Conservation (phyloP, 30 jellyfish, hydroid and myxozoan species). For the Turritopsis rubra region DNA sequence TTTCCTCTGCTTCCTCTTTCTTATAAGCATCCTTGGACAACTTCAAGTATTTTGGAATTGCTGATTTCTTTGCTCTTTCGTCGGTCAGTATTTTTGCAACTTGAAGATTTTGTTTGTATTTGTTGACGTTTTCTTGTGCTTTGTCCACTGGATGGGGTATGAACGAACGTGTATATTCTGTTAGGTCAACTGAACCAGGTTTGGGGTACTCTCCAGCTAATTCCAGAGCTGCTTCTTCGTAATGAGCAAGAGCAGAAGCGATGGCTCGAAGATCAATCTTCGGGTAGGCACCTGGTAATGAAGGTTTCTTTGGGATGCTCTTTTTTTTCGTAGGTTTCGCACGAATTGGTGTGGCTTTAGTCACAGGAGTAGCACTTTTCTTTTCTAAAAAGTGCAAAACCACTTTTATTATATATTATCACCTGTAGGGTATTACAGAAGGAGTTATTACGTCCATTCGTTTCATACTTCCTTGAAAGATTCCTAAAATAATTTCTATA, state of each 20-base stretch:
- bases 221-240: constrained; percentile 81
- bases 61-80: constrained; percentile 41
- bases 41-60: constrained; percentile 62
- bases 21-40: constrained; percentile 60
- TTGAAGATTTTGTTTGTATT: constrained; percentile 61
- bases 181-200: constrained; percentile 34
- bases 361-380: neutral
- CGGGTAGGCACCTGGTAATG: constrained; percentile 47
- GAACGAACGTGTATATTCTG: constrained; percentile 61
- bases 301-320: neutral
- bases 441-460: too few relatives aligned
- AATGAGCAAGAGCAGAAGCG: constrained; percentile 90
- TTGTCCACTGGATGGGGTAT: constrained; percentile 71
- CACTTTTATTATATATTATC: too few relatives aligned
- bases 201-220: constrained; percentile 96
- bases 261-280: constrained; percentile 72
- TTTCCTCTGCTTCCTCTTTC: constrained; percentile 49
- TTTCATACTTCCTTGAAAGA: too few relatives aligned
- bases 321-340: constrained; percentile 9
- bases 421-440: too few relatives aligned
- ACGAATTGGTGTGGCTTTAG: neutral
- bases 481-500: too few relatives aligned
- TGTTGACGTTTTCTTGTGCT: constrained; percentile 26
- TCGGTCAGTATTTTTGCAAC: constrained; percentile 64
- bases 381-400: neutral